Evolutionary conservation across 2,113 vertebrate genomes (phyloP).

Genomic region (Cynopterus brachyotis): DNA sequence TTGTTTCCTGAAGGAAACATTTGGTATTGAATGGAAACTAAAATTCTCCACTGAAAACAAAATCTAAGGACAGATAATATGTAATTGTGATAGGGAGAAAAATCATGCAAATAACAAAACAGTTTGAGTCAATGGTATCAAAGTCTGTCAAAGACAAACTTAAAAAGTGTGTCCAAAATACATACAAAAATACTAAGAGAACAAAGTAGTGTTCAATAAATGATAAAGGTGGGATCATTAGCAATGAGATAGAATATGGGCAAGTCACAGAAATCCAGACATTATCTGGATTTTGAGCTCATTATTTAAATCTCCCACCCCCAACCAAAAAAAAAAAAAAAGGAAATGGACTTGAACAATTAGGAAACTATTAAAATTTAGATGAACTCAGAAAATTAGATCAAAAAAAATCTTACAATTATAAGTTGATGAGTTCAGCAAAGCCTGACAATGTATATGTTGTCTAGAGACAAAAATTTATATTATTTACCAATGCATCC

Average conservation of each 20-base stretch:
- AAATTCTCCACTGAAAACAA: not conserved
- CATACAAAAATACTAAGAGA: not conserved
- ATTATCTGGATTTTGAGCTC: not conserved
- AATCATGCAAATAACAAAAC: not conserved
- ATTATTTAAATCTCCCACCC: not conserved
- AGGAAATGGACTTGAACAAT: not conserved
- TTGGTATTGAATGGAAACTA: not conserved
- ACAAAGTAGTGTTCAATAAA: not conserved
- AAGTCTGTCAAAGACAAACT: not conserved
- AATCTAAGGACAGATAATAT: not conserved
- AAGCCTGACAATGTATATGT: not conserved
- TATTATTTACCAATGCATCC: not conserved
- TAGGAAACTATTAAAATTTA: constrained; percentile 10
- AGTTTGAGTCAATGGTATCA: not conserved
- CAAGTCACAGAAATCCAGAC: not conserved
- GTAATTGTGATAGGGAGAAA: not conserved
- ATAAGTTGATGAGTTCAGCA: not conserved
- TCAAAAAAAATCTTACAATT: constrained; percentile 5
- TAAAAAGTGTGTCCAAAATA: not conserved
- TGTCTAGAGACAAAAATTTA: not conserved
- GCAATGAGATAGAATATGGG: not conserved
- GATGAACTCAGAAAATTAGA: constrained; percentile 29
- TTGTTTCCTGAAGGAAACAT: not conserved
- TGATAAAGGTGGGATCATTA: not conserved
- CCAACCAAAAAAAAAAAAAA: not conserved